Evolutionary conservation across 2,113 vertebrate genomes (phyloP).

Genomic region (Arothron firmamentum): DNA sequence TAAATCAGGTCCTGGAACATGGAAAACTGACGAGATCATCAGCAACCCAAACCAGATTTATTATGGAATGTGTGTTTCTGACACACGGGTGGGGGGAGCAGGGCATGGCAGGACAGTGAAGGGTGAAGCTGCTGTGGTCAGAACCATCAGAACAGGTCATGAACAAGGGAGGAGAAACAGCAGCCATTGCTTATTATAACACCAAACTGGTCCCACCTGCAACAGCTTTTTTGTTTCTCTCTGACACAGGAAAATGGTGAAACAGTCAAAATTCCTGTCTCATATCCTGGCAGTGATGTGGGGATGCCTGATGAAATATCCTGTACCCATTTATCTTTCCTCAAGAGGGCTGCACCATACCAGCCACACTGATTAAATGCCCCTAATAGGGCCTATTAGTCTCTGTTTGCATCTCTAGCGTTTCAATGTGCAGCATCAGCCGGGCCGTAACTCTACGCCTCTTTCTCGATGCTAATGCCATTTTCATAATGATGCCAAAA

Average conservation of each 20-base stretch:
- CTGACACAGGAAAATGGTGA: slow-evolving; percentile 46
- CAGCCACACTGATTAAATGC: slow-evolving; percentile 78
- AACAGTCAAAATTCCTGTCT: slow-evolving; percentile 64
- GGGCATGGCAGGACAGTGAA: slow-evolving; percentile 25
- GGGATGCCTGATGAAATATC: slow-evolving; percentile 70
- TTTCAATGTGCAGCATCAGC: slow-evolving; percentile 58
- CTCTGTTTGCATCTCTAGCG: slow-evolving; percentile 58
- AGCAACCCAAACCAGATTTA: slow-evolving; percentile 6
- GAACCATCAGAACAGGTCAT: slow-evolving; percentile 12
- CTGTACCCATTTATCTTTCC: slow-evolving; percentile 74
- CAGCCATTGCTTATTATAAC: slow-evolving; percentile 1
- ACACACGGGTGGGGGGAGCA: slow-evolving; percentile 4
- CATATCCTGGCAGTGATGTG: slow-evolving; percentile 65
- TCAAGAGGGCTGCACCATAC: slow-evolving; percentile 64
- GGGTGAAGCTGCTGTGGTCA: slow-evolving; percentile 10
- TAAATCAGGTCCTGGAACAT: too few species aligned
- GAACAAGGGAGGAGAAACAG: slow-evolving; percentile 5
- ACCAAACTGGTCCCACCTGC: slow-evolving; percentile 20
- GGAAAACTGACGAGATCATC: too few species aligned
- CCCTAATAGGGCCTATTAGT: slow-evolving; percentile 78
- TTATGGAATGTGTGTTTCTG: slow-evolving; percentile 42
- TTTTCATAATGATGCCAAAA: slow-evolving; percentile 44
- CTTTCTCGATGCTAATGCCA: slow-evolving; percentile 27
- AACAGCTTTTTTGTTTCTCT: slow-evolving; percentile 48
- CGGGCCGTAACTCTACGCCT: background rate